phyloP scores from a whole-genome alignment of 2,888 invertebrate species.

The Bombyx huttoni region DNA sequence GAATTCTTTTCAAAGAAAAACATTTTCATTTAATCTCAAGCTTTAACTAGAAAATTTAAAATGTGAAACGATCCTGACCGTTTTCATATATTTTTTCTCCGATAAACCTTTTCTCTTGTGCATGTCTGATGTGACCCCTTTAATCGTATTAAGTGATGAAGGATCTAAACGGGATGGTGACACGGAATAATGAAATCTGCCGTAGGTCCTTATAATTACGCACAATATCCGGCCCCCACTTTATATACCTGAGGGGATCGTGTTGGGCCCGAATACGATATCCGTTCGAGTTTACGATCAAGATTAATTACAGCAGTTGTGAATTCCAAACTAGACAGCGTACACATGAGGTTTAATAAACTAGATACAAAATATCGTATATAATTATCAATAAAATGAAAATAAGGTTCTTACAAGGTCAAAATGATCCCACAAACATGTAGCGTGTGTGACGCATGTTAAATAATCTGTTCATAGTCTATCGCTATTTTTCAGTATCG shows the following conservation, averaged over 20 bases:
- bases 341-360: background rate
- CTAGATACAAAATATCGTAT: background rate
- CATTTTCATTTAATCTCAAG: constrained; percentile 15
- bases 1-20: constrained; percentile 34
- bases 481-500: background rate
- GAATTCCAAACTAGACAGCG: background rate
- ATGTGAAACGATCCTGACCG: background rate
- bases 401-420: background rate
- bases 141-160: constrained; percentile 49
- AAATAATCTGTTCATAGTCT: background rate
- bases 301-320: constrained; percentile 18
- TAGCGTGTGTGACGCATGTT: background rate
- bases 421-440: too few species aligned
- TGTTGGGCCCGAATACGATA: constrained; percentile 9
- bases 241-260: constrained; percentile 10
- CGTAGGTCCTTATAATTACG: constrained; percentile 41
- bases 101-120: constrained; percentile 28
- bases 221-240: constrained; percentile 34
- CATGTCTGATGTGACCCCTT: constrained; percentile 38
- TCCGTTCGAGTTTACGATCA: constrained; percentile 15
- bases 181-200: constrained; percentile 50
- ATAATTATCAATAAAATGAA: background rate
- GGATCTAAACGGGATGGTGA: constrained; percentile 38
- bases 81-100: constrained; percentile 8
- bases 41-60: background rate